Evolutionary conservation across 2,113 vertebrate genomes (phyloP).

Genomic region (Hippocampus zosterae): DNA sequence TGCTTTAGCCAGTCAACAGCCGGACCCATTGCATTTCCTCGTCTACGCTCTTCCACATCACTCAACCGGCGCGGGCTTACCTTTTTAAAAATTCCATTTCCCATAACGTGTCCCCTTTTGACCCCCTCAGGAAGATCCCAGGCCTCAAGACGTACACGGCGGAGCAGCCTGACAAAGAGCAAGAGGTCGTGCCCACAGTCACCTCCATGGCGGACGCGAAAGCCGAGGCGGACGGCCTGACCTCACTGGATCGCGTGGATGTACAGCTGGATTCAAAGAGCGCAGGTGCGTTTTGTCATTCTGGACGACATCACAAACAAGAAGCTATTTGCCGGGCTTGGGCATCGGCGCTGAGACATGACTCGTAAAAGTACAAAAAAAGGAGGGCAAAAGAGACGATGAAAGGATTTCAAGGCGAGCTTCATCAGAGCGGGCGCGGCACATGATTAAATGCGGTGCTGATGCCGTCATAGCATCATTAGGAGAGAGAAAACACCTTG

Average conservation of each 20-base stretch:
- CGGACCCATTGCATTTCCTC: too few relatives aligned
- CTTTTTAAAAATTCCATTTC: not conserved
- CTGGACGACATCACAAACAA: not conserved
- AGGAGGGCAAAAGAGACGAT: not conserved
- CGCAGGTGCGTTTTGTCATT: slow-evolving; percentile 43
- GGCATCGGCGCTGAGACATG: not conserved
- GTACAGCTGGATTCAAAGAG: slow-evolving; percentile 55
- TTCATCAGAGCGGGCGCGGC: not conserved
- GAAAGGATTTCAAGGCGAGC: not conserved
- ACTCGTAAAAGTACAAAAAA: not conserved
- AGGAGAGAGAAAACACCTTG: not conserved
- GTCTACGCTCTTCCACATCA: too few relatives aligned
- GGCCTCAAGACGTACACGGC: slow-evolving; percentile 61
- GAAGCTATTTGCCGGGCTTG: not conserved
- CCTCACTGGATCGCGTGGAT: slow-evolving; percentile 56
- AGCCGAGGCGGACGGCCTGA: slow-evolving; percentile 56
- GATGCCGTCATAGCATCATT: not conserved
- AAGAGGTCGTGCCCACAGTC: slow-evolving; percentile 67
- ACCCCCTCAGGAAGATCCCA: slow-evolving; percentile 63
- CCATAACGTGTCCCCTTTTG: not conserved
- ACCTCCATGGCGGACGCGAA: slow-evolving; percentile 59
- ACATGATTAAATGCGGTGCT: not conserved
- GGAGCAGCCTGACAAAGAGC: slow-evolving; percentile 69
- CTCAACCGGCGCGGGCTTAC: too few relatives aligned
- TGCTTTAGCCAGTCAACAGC: too few relatives aligned